phyloP scores from a whole-genome alignment of 2,113 vertebrate genomes.

The Mastomys coucha region DNA sequence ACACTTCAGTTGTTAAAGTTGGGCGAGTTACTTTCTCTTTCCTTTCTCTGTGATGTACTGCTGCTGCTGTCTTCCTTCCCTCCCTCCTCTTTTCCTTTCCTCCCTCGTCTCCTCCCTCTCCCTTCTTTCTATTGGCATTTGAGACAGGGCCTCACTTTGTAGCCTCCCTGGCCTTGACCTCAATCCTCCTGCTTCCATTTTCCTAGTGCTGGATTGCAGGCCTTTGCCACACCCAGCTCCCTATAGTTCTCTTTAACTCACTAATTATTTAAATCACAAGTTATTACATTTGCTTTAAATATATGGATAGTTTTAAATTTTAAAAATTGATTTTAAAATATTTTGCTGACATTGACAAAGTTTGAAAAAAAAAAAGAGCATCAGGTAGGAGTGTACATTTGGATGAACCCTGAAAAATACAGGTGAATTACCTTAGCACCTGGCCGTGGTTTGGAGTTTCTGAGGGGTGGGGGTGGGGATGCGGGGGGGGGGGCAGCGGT shows the following conservation, averaged over 20 bases:
- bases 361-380: constrained; percentile 41
- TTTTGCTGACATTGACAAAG: constrained; percentile 75
- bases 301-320: neutral
- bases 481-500: neutral
- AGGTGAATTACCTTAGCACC: constrained; percentile 59
- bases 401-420: constrained; percentile 44
- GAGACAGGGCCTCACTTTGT: neutral
- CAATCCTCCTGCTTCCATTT: neutral
- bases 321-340: neutral
- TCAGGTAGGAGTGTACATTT: constrained; percentile 51
- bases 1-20: neutral
- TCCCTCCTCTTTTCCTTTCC: no score
- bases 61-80: neutral
- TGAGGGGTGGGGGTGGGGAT: no score
- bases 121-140: neutral
- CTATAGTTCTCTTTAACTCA: neutral
- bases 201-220: neutral
- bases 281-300: neutral
- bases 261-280: neutral
- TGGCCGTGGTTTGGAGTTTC: constrained; percentile 49
- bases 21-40: neutral
- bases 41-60: neutral
- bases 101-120: neutral
- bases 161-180: neutral
- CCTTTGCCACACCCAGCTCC: neutral